phyloP scores from a whole-genome alignment of 1,140 invertebrate genomes.

The Drosophila nasuta region DNA sequence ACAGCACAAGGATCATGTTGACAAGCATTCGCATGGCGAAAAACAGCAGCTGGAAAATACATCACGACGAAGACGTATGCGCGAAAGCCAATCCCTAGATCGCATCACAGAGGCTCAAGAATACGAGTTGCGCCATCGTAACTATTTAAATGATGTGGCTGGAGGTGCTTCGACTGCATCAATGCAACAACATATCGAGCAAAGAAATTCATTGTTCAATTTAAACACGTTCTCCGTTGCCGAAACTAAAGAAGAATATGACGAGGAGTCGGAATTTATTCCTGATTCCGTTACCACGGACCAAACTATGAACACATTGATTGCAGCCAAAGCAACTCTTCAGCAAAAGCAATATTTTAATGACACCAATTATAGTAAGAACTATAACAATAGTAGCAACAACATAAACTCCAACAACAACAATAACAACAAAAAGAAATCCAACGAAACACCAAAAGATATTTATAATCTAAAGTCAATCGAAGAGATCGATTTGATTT shows the following conservation, averaged over 20 bases:
- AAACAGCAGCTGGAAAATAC: conserved; percentile 45
- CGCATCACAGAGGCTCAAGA: conserved; percentile 92
- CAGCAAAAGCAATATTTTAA: conserved; percentile 79
- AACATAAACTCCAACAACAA: conserved; percentile 33
- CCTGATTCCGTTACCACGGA: conserved; percentile 60
- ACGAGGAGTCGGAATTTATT: conserved; percentile 68
- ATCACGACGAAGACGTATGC: conserved; percentile 87
- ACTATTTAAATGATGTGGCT: conserved; percentile 60
- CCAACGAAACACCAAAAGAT: conserved; percentile 83
- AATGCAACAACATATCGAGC: conserved; percentile 67
- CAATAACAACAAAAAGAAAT: conserved; percentile 63
- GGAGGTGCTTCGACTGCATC: conserved; percentile 42
- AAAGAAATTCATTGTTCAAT: conserved; percentile 76
- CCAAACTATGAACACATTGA: conserved; percentile 78
- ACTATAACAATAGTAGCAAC: conserved; percentile 47
- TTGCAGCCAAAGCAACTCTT: conserved; percentile 77
- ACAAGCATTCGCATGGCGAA: conserved; percentile 71
- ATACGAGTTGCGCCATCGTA: conserved; percentile 85
- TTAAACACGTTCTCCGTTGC: conserved; percentile 74
- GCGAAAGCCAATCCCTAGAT: conserved; percentile 93
- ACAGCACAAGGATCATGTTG: conserved; percentile 71
- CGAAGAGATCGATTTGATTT: conserved; percentile 84
- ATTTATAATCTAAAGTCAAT: conserved; percentile 81
- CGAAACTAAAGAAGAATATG: conserved; percentile 78
- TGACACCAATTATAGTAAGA: conserved; percentile 69